Percentiles rank a stretch among this genome's conserved stretches.
These are phyloP conservation scores for Lamellibrachia satsuma DNA, from an alignment of 2,888 invertebrate genomes.

Conservation along the genomic window DNA sequence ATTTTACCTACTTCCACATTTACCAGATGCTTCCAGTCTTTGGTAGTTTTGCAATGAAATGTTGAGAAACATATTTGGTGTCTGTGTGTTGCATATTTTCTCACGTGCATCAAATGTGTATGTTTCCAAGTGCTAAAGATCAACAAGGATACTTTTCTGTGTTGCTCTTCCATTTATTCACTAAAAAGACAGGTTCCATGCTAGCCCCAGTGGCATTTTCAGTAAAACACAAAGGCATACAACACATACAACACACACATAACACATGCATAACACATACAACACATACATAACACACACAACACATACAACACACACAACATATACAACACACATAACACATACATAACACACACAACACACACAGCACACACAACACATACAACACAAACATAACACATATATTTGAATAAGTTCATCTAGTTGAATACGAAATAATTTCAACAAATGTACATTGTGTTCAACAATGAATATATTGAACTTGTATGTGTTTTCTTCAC, in stretches of 20 bases:
- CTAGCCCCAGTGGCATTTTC: too few relatives aligned
- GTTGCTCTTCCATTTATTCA: neutral
- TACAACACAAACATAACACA: neutral
- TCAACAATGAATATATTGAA: neutral
- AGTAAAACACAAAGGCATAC: too few relatives aligned
- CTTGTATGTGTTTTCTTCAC: slow-evolving; percentile 8
- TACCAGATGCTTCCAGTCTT: neutral
- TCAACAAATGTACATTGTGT: neutral
- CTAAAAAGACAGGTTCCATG: neutral
- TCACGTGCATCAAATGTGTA: neutral
- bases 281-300: too few relatives aligned
- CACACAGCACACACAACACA: neutral
- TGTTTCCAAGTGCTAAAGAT: neutral
- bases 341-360: neutral
- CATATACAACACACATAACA: neutral
- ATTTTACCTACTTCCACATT: neutral
- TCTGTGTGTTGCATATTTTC: neutral
- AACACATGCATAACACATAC: too few relatives aligned
- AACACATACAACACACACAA: neutral
- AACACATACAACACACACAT: too few relatives aligned
- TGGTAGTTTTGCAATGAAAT: neutral
- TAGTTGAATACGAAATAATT: neutral
- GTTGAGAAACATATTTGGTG: neutral
- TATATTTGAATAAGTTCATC: neutral
- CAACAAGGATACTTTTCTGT: neutral